Percentiles rank a stretch among this genome's conserved stretches.
These are phyloP conservation scores for Malurus alboscapulatus DNA, from an alignment of 2,113 vertebrate species.

Conservation along the genomic window DNA sequence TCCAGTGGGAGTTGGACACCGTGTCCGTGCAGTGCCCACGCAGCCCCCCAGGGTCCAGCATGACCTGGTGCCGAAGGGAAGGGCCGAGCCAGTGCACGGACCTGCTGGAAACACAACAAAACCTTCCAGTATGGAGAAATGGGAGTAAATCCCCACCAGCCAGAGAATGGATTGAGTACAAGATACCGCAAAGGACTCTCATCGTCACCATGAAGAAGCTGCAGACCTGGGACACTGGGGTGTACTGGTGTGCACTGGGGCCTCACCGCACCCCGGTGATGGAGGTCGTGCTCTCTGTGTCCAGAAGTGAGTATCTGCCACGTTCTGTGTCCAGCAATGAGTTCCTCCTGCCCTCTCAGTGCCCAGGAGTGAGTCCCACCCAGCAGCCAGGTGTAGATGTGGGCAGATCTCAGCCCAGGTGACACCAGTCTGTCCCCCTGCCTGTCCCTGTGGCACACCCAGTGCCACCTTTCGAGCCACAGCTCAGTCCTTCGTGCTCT, in stretches of 20 bases:
- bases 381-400: not conserved
- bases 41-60: accelerated
- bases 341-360: not conserved
- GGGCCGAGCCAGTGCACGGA: accelerated
- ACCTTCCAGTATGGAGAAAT: accelerated
- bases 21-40: not conserved
- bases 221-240: not conserved
- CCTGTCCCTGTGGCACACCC: not conserved
- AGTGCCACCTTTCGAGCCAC: not conserved
- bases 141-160: accelerated
- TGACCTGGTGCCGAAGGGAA: not conserved
- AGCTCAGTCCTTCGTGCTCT: not conserved
- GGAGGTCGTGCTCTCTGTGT: conserved; percentile 30
- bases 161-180: accelerated
- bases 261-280: accelerated
- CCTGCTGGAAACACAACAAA: accelerated
- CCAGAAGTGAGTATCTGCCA: not conserved
- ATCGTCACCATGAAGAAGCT: not conserved
- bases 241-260: conserved; percentile 24
- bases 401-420: not conserved
- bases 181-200: accelerated
- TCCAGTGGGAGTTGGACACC: not conserved
- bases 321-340: too few relatives aligned
- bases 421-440: accelerated
- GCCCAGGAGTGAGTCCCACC: not conserved